Conservation (phyloP, 2,113 vertebrate species). For the Formicarius rufipectus region DNA sequence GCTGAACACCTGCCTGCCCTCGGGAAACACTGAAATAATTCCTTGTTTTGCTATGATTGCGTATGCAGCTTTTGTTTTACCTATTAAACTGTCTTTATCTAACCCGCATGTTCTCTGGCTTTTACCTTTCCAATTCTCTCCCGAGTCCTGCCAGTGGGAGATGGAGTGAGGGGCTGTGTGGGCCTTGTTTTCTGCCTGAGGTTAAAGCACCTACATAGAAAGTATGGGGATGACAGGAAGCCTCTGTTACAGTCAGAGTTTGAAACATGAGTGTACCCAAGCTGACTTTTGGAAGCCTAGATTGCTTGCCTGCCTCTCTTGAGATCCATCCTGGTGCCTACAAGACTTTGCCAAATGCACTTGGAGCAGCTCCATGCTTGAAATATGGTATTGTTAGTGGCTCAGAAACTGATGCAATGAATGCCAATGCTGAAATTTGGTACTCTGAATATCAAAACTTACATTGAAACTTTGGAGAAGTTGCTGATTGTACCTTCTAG, state of each 20-base stretch:
- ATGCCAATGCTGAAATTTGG: not conserved
- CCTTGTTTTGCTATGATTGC: not conserved
- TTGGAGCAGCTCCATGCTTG: not conserved
- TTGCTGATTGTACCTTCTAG: not conserved
- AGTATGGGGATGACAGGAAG: not conserved
- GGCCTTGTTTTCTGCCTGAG: not conserved
- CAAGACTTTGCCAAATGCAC: not conserved
- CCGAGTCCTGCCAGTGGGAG: not conserved
- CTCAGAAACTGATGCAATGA: not conserved
- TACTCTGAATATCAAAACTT: not conserved
- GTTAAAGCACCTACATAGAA: not conserved
- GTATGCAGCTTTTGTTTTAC: not conserved
- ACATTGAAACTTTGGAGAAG: not conserved
- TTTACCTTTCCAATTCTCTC: not conserved
- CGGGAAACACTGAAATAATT: not conserved
- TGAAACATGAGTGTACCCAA: not conserved
- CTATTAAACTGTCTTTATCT: not conserved
- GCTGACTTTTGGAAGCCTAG: not conserved
- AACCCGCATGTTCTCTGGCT: not conserved
- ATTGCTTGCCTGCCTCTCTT: not conserved
- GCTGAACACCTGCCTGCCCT: not conserved
- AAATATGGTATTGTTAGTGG: not conserved
- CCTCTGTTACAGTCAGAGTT: not conserved
- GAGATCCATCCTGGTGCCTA: not conserved
- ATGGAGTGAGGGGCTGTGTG: rapidly evolving